Evolutionary conservation across 2,888 invertebrate species (phyloP).

Genomic region (Eupithecia tripunctaria): DNA sequence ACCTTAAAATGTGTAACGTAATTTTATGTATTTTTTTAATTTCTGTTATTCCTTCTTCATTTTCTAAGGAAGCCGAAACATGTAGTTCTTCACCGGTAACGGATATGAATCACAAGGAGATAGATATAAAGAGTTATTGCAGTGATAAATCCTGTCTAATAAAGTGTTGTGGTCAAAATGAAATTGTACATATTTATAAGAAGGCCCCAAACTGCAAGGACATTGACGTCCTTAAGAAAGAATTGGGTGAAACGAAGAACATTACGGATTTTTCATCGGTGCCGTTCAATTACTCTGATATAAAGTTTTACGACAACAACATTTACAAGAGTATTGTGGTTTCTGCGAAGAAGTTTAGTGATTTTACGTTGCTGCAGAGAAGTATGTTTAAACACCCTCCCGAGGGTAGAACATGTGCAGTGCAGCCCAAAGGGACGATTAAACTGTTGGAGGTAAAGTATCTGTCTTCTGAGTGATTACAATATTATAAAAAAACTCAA

Average conservation of each 20-base stretch:
- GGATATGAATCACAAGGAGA: slow-evolving; percentile 10
- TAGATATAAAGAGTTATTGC: slow-evolving; percentile 13
- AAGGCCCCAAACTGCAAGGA: neutral
- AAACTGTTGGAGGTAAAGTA: slow-evolving; percentile 23
- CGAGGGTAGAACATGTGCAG: neutral
- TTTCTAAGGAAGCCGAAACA: neutral
- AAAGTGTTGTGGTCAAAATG: slow-evolving; percentile 34
- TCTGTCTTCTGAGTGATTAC: neutral
- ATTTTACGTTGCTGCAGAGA: slow-evolving; percentile 17
- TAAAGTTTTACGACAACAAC: slow-evolving; percentile 20
- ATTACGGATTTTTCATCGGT: neutral
- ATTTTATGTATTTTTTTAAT: neutral
- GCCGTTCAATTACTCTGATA: slow-evolving; percentile 11
- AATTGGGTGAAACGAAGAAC: neutral
- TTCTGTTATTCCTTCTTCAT: neutral
- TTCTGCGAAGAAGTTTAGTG: slow-evolving; percentile 16
- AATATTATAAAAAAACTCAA: no score
- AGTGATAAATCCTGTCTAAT: slow-evolving; percentile 24
- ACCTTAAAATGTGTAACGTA: neutral
- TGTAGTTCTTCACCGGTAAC: slow-evolving; percentile 11
- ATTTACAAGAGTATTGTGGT: slow-evolving; percentile 8
- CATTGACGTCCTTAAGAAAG: neutral
- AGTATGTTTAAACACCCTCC: neutral
- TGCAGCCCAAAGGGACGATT: no score
- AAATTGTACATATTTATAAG: slow-evolving; percentile 12